A percentile compares a stretch with the other conserved stretches of the same genome.
These are phyloP conservation scores for Arenicola marina DNA, from an alignment of 2,888 invertebrate species.

Conservation along the genomic window DNA sequence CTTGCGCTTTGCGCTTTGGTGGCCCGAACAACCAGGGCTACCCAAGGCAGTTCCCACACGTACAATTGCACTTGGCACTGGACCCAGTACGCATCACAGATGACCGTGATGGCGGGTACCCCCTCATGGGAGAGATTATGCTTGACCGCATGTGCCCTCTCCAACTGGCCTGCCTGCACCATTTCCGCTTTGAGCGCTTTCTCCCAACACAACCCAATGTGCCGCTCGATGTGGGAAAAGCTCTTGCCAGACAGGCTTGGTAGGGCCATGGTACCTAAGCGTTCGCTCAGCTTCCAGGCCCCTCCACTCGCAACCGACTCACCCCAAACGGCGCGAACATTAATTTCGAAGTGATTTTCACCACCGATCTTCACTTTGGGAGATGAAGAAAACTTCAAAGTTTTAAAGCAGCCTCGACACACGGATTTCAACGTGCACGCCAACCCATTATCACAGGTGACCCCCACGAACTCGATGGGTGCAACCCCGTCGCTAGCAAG, in stretches of 20 bases:
- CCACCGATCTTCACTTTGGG: not conserved
- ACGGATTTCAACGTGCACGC: no score
- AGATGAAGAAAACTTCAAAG: not conserved
- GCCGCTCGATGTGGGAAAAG: not conserved
- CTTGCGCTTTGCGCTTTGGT: not conserved
- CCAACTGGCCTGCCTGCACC: not conserved
- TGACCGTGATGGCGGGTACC: not conserved
- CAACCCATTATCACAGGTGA: no score
- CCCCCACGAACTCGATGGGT: no score
- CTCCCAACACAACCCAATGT: not conserved
- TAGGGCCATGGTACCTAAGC: not conserved
- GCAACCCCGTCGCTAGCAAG: no score
- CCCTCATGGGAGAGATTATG: not conserved
- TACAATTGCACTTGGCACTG: not conserved
- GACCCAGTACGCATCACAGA: not conserved
- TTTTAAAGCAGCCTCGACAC: no score
- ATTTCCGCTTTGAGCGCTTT: not conserved
- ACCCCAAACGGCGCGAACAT: not conserved
- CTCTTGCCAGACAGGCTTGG: not conserved
- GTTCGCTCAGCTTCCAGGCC: not conserved
- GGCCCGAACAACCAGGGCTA: not conserved
- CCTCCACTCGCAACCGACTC: not conserved
- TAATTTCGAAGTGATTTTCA: not conserved
- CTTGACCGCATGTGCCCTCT: not conserved
- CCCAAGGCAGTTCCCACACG: not conserved